phyloP scores from a whole-genome alignment of 2,888 invertebrate species.

The Melieria crassipennis region DNA sequence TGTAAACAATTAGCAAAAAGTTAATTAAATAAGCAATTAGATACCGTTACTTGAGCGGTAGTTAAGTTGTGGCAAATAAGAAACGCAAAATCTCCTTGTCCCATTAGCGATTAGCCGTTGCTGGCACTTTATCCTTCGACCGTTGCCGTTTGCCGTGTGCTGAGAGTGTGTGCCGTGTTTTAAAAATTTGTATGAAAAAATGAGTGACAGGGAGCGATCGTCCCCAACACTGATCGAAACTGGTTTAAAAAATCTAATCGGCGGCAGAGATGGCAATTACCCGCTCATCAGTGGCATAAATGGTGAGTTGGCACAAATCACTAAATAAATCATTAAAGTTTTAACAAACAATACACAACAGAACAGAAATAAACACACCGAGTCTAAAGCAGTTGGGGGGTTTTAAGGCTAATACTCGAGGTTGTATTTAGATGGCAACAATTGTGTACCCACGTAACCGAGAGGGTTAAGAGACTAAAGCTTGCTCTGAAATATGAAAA shows the following conservation, averaged over 20 bases:
- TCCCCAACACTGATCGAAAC: conserved; percentile 89
- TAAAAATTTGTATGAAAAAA: conserved; percentile 67
- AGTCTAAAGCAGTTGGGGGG: no score
- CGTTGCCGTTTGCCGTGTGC: conserved; percentile 26
- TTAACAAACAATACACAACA: not conserved
- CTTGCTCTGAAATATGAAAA: no score
- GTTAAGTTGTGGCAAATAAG: no score
- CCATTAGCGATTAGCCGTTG: no score
- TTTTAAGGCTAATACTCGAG: no score
- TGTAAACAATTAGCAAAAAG: conserved; percentile 22
- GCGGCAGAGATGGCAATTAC: conserved; percentile 82
- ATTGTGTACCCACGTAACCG: no score
- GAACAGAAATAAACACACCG: not conserved
- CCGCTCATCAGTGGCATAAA: conserved; percentile 81
- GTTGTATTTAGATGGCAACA: no score
- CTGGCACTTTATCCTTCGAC: not conserved
- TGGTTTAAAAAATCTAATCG: conserved; percentile 83
- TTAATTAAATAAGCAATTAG: conserved; percentile 25
- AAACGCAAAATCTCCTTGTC: no score
- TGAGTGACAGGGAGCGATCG: conserved; percentile 91
- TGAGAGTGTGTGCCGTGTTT: conserved; percentile 15
- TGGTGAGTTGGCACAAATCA: conserved; percentile 61
- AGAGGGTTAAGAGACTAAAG: no score
- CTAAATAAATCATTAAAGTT: not conserved
- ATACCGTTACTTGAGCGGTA: no score